phyloP scores from a whole-genome alignment of 2,797 vertebrate genomes.

The Rhabdophis nuchalis region DNA sequence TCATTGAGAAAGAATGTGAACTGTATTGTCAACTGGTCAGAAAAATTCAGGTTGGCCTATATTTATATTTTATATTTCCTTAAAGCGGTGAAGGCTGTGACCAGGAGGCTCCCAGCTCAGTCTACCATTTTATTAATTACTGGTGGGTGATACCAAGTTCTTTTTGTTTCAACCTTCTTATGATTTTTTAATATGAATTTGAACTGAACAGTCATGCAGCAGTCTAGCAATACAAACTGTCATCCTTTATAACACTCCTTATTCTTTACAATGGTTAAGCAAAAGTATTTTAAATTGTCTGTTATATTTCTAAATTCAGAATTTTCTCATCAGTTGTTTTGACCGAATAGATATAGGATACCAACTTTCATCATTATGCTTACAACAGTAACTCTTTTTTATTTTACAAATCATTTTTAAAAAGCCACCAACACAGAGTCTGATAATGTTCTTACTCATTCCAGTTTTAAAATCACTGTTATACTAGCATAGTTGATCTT shows the following conservation, averaged over 20 bases:
- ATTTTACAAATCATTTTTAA: not conserved
- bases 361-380: not conserved
- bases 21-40: not conserved
- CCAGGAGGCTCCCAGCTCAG: not conserved
- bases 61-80: not conserved
- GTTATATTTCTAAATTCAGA: not conserved
- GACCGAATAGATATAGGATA: not conserved
- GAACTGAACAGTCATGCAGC: not conserved
- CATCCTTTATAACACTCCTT: not conserved
- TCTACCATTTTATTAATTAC: not conserved
- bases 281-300: not conserved
- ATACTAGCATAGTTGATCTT: not conserved
- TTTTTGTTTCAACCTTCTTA: not conserved
- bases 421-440: not conserved
- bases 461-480: not conserved
- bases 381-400: not conserved
- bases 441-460: not conserved
- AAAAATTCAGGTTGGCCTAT: not conserved
- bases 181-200: not conserved
- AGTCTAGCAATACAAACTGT: not conserved
- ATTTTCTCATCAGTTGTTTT: not conserved
- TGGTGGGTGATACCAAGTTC: not conserved
- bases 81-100: not conserved
- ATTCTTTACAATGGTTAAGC: not conserved
- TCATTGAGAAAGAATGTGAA: not conserved